Conservation (phyloP, 2,113 vertebrate species). For the Origma solitaria region DNA sequence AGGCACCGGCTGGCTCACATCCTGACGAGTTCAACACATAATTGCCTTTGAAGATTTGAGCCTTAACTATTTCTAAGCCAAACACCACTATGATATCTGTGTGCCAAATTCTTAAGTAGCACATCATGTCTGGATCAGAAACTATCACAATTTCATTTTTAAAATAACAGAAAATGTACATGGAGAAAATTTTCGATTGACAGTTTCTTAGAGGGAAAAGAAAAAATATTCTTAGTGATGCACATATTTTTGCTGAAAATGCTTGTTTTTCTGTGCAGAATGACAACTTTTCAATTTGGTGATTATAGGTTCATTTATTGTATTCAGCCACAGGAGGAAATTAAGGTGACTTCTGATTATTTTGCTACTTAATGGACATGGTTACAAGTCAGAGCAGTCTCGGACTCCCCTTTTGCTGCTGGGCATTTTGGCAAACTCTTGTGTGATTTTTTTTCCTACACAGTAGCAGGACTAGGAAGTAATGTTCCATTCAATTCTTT, state of each 20-base stretch:
- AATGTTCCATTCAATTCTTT: constrained; percentile 42
- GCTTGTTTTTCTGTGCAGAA: neutral
- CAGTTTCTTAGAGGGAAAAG: neutral
- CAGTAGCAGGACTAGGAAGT: constrained; percentile 53
- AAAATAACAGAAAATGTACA: neutral
- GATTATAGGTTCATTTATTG: neutral
- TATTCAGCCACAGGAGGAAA: neutral
- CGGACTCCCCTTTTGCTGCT: neutral
- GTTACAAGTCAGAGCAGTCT: constrained; percentile 25
- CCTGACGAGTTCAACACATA: neutral
- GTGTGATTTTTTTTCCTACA: constrained; percentile 3
- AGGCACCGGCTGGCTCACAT: neutral
- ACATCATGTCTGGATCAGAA: neutral
- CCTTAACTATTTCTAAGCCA: neutral
- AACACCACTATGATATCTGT: neutral
- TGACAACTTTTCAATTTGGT: neutral
- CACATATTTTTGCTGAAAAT: neutral
- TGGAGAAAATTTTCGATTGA: neutral
- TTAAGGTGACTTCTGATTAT: neutral
- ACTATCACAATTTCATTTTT: neutral
- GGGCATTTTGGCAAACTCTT: constrained; percentile 24
- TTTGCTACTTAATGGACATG: neutral
- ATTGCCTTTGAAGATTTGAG: neutral
- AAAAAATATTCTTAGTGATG: neutral
- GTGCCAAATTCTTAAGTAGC: neutral